Percentiles rank a stretch among this genome's conserved stretches.
Conservation (phyloP, 2,797 vertebrate genomes). For the Amazonetta brasiliensis region DNA sequence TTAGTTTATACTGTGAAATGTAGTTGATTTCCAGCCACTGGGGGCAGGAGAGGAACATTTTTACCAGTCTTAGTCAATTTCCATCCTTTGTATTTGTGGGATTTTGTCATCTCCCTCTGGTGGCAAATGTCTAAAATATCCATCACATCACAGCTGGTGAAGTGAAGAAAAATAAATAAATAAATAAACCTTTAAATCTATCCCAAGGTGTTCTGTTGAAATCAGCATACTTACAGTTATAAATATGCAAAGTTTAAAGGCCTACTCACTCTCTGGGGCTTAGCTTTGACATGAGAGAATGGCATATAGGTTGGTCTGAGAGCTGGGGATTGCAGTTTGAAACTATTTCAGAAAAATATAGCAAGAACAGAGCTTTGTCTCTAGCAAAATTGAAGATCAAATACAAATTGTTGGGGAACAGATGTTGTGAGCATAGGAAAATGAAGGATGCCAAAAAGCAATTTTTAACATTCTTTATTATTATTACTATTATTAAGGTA, state of each 20-base stretch:
- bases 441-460: not conserved
- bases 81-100: not conserved
- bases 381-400: not conserved
- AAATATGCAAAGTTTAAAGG: not conserved
- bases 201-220: not conserved
- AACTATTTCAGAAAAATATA: not conserved
- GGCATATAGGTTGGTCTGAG: not conserved
- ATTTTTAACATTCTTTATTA: not conserved
- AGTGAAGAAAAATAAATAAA: rapidly evolving
- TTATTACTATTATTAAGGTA: not conserved
- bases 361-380: not conserved
- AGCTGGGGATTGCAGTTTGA: not conserved
- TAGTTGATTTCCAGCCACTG: not conserved
- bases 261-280: not conserved
- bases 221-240: not conserved
- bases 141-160: not conserved
- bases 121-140: constrained; percentile 11
- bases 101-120: constrained; percentile 48
- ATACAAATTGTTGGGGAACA: not conserved
- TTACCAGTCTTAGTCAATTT: not conserved
- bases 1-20: not conserved
- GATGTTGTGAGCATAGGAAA: not conserved
- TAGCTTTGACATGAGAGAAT: not conserved
- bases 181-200: not conserved
- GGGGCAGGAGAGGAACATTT: rapidly evolving